Evolutionary conservation across 2,797 vertebrate species (phyloP).

Genomic region (Enteromius unitaeniatus): DNA sequence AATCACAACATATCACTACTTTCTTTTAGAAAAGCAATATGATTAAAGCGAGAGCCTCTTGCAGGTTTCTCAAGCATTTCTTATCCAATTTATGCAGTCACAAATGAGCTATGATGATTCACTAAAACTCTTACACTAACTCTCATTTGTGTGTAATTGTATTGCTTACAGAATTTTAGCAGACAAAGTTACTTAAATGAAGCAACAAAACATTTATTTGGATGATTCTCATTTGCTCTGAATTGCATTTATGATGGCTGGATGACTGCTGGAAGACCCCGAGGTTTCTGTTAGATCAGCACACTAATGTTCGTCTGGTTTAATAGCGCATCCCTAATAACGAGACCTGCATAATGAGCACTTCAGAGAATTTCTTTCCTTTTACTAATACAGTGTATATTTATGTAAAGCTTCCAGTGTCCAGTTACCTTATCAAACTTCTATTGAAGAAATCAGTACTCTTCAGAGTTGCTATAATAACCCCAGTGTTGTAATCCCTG

Average conservation of each 20-base stretch:
- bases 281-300: background rate
- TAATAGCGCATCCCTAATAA: background rate
- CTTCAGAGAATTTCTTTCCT: background rate
- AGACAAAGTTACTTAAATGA: background rate
- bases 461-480: background rate
- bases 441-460: slow-evolving; percentile 8
- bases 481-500: background rate
- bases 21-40: background rate
- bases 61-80: background rate
- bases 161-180: background rate
- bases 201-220: background rate
- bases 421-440: slow-evolving; percentile 11
- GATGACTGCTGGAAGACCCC: background rate
- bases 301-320: background rate
- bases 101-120: background rate
- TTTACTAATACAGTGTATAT: background rate
- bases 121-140: background rate
- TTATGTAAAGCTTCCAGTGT: background rate
- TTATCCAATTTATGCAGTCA: background rate
- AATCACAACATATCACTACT: background rate
- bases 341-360: background rate
- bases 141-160: background rate
- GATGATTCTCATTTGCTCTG: background rate
- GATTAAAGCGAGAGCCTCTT: background rate
- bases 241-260: background rate